Evolutionary conservation across 2,113 vertebrate species (phyloP), one percentile per base, ranked within the genome.

Genomic region (Neodontobutis hainanensis): DNA sequence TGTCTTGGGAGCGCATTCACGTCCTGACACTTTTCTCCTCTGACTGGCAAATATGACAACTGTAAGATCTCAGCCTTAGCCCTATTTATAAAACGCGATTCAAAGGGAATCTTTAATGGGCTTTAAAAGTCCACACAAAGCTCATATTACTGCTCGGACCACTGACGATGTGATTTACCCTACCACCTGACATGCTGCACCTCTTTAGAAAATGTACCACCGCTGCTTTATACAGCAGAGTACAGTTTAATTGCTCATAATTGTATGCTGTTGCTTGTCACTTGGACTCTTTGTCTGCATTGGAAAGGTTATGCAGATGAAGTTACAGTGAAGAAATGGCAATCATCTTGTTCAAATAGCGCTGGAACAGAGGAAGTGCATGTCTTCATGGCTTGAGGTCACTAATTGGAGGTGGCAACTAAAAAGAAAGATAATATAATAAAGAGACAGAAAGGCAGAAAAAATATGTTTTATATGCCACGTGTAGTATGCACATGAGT

Each of bases 31-130:
- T 76, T 79, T 74, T 61, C 56, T 68, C 61, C 65, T 81, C 76
- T 77, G 83, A 80, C 67, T 75, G 70, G 78, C 82, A 84, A 85
- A 85, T 84, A 62, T 80, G 76, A 80, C 85, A 66, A 72, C 82
- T 81, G 78, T 73, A 74, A 66, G 65, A 70, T 71, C 78, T 73
- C 70, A 71, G 36, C 70, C 43, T 70, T 73, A 36, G 47, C 73
- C 63, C 62, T 73, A 68, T 85, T 70, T 82, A 78, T 52, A 44
- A 42, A 69, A 19, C 47, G 4, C 34, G 65, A 7, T 76, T 87
- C 75, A 77, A 75, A 81, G 81, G 55, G 77, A 85, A 80, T 83
- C 47, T 32, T 7, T 73, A 62, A 81, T 77, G 57, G 74, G 60
- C 55, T 65, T 15, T 68, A 62, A 78, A 63, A 77, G 65, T 65